A percentile compares a stretch with the other conserved stretches of the same genome.
Conservation (phyloP, 2,113 vertebrate genomes). For the Gila orcuttii region DNA sequence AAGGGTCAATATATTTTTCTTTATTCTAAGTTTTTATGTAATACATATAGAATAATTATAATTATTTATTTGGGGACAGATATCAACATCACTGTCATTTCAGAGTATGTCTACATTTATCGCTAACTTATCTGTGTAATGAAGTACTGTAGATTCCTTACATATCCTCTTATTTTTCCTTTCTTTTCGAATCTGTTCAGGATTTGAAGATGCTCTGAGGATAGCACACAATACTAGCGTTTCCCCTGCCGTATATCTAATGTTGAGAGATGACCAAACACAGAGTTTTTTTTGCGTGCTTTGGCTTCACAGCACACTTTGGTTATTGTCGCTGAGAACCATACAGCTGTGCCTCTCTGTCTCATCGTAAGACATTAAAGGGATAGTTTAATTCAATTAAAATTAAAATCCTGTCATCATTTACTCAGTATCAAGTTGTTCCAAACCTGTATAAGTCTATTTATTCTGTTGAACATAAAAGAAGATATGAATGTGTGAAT, state of each 20-base stretch:
- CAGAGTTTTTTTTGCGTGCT: not conserved
- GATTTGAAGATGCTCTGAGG: constrained; percentile 2
- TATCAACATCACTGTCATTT: constrained; percentile 25
- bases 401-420: too few relatives aligned
- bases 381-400: too few relatives aligned
- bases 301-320: constrained; percentile 4
- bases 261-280: constrained; percentile 32
- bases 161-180: constrained; percentile 3
- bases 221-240: constrained; percentile 14
- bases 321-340: not conserved
- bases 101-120: not conserved
- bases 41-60: constrained; percentile 9
- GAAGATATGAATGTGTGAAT: too few relatives aligned
- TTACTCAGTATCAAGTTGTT: too few relatives aligned
- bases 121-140: not conserved
- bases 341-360: constrained; percentile 53
- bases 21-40: constrained; percentile 16
- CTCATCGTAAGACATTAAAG: constrained; percentile 42
- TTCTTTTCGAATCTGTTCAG: not conserved
- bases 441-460: too few relatives aligned
- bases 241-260: constrained; percentile 23
- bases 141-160: constrained; percentile 17
- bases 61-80: constrained; percentile 29
- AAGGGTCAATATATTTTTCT: constrained; percentile 28
- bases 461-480: too few relatives aligned